Evolutionary conservation across 2,888 invertebrate species (phyloP).

Genomic region (Nomada fucata): DNA sequence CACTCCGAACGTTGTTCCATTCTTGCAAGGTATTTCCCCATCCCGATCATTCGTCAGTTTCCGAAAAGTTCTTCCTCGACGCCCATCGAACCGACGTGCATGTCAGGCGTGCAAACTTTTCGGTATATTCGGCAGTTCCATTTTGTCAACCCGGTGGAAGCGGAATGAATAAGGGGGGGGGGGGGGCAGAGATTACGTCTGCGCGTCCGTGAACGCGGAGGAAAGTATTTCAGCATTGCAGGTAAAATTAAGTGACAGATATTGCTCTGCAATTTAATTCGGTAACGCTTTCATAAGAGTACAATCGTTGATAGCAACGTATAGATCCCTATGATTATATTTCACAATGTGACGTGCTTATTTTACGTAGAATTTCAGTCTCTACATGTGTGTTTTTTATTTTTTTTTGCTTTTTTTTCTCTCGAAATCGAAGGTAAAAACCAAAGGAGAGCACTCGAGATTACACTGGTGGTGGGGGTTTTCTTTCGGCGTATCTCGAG

Average conservation of each 20-base stretch:
- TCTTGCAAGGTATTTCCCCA: not conserved
- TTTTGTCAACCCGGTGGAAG: too few species aligned
- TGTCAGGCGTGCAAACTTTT: slow-evolving; percentile 40
- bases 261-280: slow-evolving; percentile 64
- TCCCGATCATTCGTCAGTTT: not conserved
- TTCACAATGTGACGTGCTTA: slow-evolving; percentile 7
- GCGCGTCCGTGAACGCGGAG: not conserved
- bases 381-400: not conserved
- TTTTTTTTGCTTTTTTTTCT: not conserved
- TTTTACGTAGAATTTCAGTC: not conserved
- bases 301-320: slow-evolving; percentile 29
- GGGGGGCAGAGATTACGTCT: too few species aligned
- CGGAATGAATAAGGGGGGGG: too few species aligned
- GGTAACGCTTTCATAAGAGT: slow-evolving; percentile 63
- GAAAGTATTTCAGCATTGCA: not conserved
- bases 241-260: not conserved
- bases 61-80: slow-evolving; percentile 11
- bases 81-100: slow-evolving; percentile 32
- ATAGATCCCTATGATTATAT: not conserved
- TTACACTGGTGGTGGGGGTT: slow-evolving; percentile 70
- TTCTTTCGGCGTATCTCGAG: slow-evolving; percentile 52
- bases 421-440: not conserved
- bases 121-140: not conserved
- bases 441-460: slow-evolving; percentile 16
- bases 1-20: not conserved